These are phyloP conservation scores for Lamellibrachia satsuma DNA, from an alignment of 2,888 invertebrate species.

Conservation along the genomic window DNA sequence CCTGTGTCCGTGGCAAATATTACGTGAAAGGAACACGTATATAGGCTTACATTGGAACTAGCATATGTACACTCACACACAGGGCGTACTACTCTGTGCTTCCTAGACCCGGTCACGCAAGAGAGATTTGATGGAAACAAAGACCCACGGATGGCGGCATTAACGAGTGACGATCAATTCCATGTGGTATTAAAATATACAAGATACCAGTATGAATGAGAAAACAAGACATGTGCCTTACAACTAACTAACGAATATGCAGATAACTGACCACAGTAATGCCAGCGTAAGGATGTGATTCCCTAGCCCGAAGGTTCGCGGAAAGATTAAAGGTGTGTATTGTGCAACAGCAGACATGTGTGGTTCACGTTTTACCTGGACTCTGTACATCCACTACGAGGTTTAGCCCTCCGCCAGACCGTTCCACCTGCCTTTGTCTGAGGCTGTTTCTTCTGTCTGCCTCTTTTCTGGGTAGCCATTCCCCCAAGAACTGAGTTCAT, in stretches of 20 bases:
- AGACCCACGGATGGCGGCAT: background rate
- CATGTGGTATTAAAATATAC: background rate
- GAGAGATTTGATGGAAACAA: background rate
- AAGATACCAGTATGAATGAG: background rate
- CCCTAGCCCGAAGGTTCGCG: background rate
- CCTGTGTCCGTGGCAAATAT: no score
- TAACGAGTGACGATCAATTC: background rate
- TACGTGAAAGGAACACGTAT: no score
- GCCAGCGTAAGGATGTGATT: background rate
- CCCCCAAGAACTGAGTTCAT: background rate
- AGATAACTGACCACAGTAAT: background rate
- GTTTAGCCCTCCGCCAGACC: background rate
- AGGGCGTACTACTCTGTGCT: background rate
- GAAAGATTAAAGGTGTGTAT: background rate
- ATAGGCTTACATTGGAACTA: no score
- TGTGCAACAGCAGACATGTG: background rate
- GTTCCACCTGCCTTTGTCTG: background rate
- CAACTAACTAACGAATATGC: background rate
- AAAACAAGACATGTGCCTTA: background rate
- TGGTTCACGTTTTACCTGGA: background rate
- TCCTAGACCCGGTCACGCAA: background rate
- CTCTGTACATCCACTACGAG: background rate
- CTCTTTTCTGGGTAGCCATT: background rate
- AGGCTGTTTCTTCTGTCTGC: background rate
- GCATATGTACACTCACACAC: no score